A percentile compares a stretch with the other conserved stretches of the same genome.
Conservation (phyloP, 2,113 vertebrate genomes). For the Perca schrenkii region DNA sequence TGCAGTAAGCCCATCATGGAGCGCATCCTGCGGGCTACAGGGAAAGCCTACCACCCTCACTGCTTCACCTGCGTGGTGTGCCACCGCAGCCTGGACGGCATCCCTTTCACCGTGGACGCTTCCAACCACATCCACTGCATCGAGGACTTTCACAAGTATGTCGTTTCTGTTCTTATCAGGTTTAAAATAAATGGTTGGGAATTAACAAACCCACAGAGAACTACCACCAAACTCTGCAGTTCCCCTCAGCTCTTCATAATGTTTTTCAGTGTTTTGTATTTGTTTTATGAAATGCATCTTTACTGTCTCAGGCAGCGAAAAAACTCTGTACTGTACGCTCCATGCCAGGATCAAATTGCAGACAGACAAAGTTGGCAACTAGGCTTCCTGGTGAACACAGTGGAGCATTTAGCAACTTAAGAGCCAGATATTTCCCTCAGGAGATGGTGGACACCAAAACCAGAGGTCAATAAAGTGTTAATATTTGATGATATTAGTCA, state of each 20-base stretch:
- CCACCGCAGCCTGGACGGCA: constrained; percentile 95
- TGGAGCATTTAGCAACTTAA: not conserved
- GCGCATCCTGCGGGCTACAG: constrained; percentile 95
- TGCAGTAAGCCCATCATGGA: constrained; percentile 98
- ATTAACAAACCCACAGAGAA: not conserved
- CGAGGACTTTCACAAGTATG: constrained; percentile 98
- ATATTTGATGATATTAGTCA: not conserved
- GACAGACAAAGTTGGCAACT: not conserved
- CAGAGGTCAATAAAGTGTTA: not conserved
- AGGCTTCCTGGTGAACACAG: too few relatives aligned
- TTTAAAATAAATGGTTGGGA: not conserved
- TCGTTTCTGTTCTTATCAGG: not conserved
- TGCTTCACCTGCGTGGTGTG: constrained; percentile 99
- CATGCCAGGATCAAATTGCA: not conserved
- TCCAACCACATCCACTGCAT: constrained; percentile 99
- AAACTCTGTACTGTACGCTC: too few relatives aligned
- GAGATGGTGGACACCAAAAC: not conserved
- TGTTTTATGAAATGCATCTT: not conserved
- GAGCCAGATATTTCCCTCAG: not conserved
- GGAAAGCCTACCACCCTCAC: constrained; percentile 97
- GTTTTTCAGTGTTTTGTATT: not conserved
- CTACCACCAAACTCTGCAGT: not conserved
- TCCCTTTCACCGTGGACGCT: constrained; percentile 97
- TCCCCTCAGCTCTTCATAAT: not conserved
- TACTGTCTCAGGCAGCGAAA: not conserved